phyloP scores from a whole-genome alignment of 37 sponge, comb jelly and placozoan species.

The Geodia barretti region DNA sequence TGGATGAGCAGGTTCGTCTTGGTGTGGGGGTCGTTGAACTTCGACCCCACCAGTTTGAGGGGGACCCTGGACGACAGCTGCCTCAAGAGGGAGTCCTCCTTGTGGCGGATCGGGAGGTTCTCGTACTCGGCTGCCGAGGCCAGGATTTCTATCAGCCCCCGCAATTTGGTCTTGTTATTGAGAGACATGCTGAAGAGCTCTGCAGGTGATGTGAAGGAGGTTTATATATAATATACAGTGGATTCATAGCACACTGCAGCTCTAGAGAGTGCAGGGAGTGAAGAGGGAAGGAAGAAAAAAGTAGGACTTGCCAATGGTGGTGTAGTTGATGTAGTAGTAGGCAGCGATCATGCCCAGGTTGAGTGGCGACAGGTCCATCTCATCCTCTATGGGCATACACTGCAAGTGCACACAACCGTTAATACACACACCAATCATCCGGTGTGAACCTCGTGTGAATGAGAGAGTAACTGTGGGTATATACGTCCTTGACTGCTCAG shows the following conservation, averaged over 20 bases:
- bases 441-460: neutral
- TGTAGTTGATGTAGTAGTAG: conserved; percentile 99
- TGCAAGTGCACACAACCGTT: neutral
- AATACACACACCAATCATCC: too few species aligned
- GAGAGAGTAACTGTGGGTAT: neutral
- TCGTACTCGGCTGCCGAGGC: conserved; percentile 94
- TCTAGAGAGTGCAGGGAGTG: neutral
- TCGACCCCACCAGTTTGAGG: conserved; percentile 81
- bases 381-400: conserved; percentile 95
- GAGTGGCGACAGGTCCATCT: conserved; percentile 89
- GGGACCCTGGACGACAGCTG: conserved; percentile 91
- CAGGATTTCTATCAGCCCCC: conserved; percentile 94
- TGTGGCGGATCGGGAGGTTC: conserved; percentile 87
- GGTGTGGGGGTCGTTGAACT: conserved; percentile 89
- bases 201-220: conserved; percentile 12
- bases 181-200: conserved; percentile 97
- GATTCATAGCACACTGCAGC: neutral
- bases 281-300: neutral
- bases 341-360: conserved; percentile 99
- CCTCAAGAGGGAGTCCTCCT: conserved; percentile 87
- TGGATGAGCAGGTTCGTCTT: conserved; percentile 97
- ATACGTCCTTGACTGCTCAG: conserved; percentile 86
- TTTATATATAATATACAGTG: neutral
- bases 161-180: conserved; percentile 95
- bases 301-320: conserved; percentile 82